Evolutionary conservation across 2,797 vertebrate genomes (phyloP).

Genomic region (Phaenicophaeus curvirostris): DNA sequence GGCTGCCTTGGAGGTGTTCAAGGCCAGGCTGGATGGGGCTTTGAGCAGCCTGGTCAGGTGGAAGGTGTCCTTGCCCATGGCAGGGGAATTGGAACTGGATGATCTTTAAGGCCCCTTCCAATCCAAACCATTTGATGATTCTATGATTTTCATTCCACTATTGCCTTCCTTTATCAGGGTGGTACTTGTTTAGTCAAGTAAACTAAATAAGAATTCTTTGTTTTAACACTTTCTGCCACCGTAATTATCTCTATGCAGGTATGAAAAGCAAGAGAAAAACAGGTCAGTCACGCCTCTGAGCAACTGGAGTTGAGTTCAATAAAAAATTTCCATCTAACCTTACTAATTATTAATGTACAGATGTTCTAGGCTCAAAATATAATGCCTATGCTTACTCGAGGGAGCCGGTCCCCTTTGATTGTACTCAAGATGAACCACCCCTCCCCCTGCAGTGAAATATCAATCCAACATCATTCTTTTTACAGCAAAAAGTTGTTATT

Average conservation of each 20-base stretch:
- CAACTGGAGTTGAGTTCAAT: not conserved
- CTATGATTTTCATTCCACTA: not conserved
- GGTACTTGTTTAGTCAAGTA: not conserved
- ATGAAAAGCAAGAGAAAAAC: conserved; percentile 56
- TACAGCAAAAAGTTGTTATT: not conserved
- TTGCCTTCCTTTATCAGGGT: not conserved
- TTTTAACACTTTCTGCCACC: conserved; percentile 34
- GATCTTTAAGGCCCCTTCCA: no score
- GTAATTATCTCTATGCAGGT: conserved; percentile 12
- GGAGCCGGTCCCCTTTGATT: not conserved
- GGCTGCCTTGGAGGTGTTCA: no score
- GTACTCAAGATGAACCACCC: not conserved
- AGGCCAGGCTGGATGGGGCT: no score
- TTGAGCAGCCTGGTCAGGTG: no score
- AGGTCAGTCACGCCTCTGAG: not conserved
- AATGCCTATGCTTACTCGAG: not conserved
- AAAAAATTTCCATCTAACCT: conserved; percentile 34
- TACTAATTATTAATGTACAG: conserved; percentile 53
- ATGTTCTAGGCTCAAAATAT: conserved; percentile 39
- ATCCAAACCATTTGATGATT: no score
- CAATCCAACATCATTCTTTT: not conserved
- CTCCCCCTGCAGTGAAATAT: not conserved
- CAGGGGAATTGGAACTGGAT: no score
- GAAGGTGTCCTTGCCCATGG: no score
- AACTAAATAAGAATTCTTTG: conserved; percentile 25